Evolutionary conservation across 2,113 vertebrate genomes (phyloP).

Genomic region (Tenebrosternarchus preto): DNA sequence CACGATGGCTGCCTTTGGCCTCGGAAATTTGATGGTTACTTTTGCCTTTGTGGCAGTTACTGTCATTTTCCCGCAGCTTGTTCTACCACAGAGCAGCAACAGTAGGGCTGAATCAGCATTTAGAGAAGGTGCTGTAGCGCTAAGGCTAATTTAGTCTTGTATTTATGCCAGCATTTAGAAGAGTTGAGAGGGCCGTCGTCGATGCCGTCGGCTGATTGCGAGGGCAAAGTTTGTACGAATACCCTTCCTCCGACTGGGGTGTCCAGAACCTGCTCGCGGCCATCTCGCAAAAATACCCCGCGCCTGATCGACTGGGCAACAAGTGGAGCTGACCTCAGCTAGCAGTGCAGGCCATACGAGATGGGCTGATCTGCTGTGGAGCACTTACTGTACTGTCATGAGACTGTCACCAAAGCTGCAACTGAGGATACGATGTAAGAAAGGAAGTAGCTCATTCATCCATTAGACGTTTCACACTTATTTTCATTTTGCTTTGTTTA

Average conservation of each 20-base stretch:
- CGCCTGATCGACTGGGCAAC: neutral
- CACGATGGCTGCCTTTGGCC: constrained; percentile 3
- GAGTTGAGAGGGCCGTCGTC: constrained; percentile 56
- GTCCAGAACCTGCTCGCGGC: neutral
- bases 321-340: neutral
- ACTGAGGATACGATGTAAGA: too few relatives aligned
- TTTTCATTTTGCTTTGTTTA: too few relatives aligned
- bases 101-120: constrained; percentile 6
- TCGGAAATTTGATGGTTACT: constrained; percentile 19
- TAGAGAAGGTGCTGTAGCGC: neutral
- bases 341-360: too few relatives aligned
- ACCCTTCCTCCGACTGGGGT: neutral
- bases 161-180: constrained; percentile 37
- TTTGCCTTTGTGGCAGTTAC: neutral
- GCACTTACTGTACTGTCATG: too few relatives aligned
- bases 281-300: neutral
- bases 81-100: neutral
- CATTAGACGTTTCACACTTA: neutral
- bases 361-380: too few relatives aligned
- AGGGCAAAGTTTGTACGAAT: constrained; percentile 65
- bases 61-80: neutral
- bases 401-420: too few relatives aligned
- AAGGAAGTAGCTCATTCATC: neutral
- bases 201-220: constrained; percentile 61
- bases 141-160: constrained; percentile 59